Percentiles rank a stretch among this genome's conserved stretches.
Evolutionary conservation across 1,140 invertebrate genomes (phyloP).

Genomic region (Trichoplusia ni): DNA sequence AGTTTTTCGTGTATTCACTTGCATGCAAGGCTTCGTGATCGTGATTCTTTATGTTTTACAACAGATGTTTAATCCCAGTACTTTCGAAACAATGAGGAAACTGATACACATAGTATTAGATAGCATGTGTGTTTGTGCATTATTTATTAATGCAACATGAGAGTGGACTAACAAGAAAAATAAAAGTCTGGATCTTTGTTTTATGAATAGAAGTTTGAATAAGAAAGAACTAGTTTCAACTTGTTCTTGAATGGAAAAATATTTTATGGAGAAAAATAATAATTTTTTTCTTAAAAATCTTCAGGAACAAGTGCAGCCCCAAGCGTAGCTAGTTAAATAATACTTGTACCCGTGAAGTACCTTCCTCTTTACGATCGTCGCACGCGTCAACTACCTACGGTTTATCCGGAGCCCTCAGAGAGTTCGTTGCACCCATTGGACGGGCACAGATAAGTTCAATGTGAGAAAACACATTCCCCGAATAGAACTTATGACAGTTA

Average conservation of each 20-base stretch:
- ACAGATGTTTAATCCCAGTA: background rate
- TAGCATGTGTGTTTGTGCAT: too few relatives aligned
- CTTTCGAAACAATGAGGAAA: background rate
- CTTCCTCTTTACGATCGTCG: conserved; percentile 17
- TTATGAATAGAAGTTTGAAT: too few relatives aligned
- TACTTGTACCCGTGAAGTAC: conserved; percentile 10
- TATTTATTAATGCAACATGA: too few relatives aligned
- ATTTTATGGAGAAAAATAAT: too few relatives aligned
- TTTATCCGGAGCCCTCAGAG: conserved; percentile 39
- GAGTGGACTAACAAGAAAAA: too few relatives aligned
- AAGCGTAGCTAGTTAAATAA: too few relatives aligned
- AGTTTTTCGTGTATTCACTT: conserved; percentile 12
- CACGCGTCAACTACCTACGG: conserved; percentile 9
- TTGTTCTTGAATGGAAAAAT: too few relatives aligned
- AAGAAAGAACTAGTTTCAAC: too few relatives aligned
- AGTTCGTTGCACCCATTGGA: conserved; percentile 43
- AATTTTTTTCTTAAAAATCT: too few relatives aligned
- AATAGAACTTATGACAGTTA: conserved; percentile 46
- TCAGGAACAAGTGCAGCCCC: too few relatives aligned
- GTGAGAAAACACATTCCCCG: conserved; percentile 51
- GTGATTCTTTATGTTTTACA: conserved; percentile 1
- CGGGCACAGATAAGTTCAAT: conserved; percentile 50
- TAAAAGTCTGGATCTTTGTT: too few relatives aligned
- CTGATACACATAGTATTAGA: too few relatives aligned
- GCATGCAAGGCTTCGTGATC: background rate